Conservation (phyloP, 1,140 invertebrate species). For the Orchestia grillus region DNA sequence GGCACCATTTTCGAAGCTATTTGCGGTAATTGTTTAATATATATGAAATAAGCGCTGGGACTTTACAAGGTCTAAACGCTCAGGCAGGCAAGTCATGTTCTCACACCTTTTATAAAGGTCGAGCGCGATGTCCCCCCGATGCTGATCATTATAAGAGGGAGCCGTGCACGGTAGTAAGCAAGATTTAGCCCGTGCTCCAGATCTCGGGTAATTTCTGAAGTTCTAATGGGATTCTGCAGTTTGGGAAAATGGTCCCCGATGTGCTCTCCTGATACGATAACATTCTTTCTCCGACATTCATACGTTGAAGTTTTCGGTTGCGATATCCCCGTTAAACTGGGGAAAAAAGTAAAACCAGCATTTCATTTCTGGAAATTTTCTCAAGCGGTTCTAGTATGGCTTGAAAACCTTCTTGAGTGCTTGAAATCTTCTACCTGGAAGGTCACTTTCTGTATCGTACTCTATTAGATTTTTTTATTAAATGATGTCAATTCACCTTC, state of each 20-base stretch:
- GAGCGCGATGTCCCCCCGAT: conserved; percentile 32
- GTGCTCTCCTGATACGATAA: conserved; percentile 56
- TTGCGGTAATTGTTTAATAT: neutral
- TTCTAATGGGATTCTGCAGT: conserved; percentile 55
- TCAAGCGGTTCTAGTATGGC: neutral
- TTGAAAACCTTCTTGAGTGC: neutral
- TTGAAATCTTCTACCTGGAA: neutral
- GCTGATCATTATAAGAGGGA: conserved; percentile 52
- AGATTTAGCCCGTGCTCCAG: conserved; percentile 52
- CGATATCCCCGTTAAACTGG: neutral
- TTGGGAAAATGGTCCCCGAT: conserved; percentile 55
- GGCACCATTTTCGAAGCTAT: neutral
- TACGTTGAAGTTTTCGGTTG: conserved; percentile 47
- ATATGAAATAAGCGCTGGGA: neutral
- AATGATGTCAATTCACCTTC: too few relatives aligned
- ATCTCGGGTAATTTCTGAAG: conserved; percentile 55
- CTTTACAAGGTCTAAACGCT: neutral
- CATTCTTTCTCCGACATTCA: conserved; percentile 54
- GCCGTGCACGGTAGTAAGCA: conserved; percentile 38
- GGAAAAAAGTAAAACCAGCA: neutral
- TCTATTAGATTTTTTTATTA: too few relatives aligned
- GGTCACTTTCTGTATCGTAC: too few relatives aligned
- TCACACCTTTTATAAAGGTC: conserved; percentile 39
- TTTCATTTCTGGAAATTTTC: neutral
- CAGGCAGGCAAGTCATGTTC: conserved; percentile 14